Percentiles rank a stretch among this genome's conserved stretches.
These are phyloP conservation scores for Numenius phaeopus DNA, from an alignment of 2,797 vertebrate species.

Conservation along the genomic window DNA sequence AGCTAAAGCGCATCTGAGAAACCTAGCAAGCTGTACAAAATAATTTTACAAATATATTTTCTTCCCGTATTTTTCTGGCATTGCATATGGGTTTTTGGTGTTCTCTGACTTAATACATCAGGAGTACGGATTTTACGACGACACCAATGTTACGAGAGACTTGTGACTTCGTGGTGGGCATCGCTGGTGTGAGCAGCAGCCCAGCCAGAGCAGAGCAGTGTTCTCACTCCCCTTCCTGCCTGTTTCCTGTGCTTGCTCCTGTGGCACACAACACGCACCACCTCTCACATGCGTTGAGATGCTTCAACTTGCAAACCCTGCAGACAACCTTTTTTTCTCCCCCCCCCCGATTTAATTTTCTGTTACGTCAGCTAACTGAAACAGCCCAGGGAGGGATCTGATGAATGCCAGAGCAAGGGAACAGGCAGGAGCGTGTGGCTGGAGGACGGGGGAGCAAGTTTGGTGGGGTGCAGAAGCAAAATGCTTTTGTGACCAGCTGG, in stretches of 20 bases:
- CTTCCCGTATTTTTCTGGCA: not conserved
- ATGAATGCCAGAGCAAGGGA: not conserved
- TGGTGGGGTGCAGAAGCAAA: not conserved
- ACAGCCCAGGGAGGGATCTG: not conserved
- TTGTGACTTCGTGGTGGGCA: not conserved
- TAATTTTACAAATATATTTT: not conserved
- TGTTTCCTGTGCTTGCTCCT: not conserved
- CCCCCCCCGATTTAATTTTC: not conserved
- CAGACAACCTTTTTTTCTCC: not conserved
- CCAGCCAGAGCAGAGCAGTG: not conserved
- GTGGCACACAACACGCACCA: rapidly evolving
- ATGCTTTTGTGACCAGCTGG: not conserved
- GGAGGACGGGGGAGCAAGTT: not conserved
- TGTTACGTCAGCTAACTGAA: not conserved
- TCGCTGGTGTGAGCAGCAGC: not conserved
- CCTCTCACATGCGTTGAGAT: rapidly evolving
- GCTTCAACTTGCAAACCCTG: not conserved
- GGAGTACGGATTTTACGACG: not conserved
- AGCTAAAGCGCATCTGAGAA: not conserved
- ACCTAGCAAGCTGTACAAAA: not conserved
- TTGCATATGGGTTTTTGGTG: not conserved
- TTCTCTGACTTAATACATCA: not conserved
- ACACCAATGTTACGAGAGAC: rapidly evolving
- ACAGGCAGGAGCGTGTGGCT: not conserved
- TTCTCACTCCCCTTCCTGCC: rapidly evolving